Base-by-base conservation (phyloP, 2,888 invertebrate species). In the Norana najaformis region DNA sequence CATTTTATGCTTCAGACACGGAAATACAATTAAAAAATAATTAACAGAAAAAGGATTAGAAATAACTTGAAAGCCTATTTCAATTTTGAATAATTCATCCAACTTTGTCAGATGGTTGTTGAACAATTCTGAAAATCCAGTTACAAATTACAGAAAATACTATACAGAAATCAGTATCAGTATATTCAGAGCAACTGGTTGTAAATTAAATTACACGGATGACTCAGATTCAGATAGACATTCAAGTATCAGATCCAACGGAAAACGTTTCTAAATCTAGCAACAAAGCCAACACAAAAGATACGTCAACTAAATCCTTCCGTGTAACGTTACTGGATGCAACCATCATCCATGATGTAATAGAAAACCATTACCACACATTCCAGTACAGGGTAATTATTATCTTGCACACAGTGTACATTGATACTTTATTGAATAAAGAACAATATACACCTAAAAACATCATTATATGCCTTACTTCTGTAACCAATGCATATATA, bases 211-310 rank as follows among this genome's bases (percentile, higher is more conserved):
- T 47, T 69, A 69, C 69, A 69, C 69, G 30, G 69, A 69, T 69
- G 69, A 69, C n/a, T 69, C 69, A n/a, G n/a, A 69, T 69, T n/a
- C 47, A 47, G n/a, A 69, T n/a, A 69, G n/a, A 69, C 69, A 69
- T 69, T 69, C 69, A 69, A 69, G 69, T 69, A 69, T 69, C 69
- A 69, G 69, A 69, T 69, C 69, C 69, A 69, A n/a, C 30, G 30
- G n/a, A 69, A 69, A 69, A 69, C 69, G n/a, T 69, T 8, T 69
- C n/a, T 69, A 69, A 69, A 69, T 69, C 69, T 69, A n/a, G 69
- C n/a, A 69, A 69, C 69, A 69, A 69, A n/a, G 69, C n/a, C 4
- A 69, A 30, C 3, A 30, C 23, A 53, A 69, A 69, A n/a, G 69
- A 69, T n/a, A 69, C 69, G n/a, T n/a, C 30, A 69, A 69, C n/a